Percentiles rank a stretch among this genome's conserved stretches.
phyloP scores from a whole-genome alignment of 2,888 invertebrate genomes.

The Sialis lutaria region DNA sequence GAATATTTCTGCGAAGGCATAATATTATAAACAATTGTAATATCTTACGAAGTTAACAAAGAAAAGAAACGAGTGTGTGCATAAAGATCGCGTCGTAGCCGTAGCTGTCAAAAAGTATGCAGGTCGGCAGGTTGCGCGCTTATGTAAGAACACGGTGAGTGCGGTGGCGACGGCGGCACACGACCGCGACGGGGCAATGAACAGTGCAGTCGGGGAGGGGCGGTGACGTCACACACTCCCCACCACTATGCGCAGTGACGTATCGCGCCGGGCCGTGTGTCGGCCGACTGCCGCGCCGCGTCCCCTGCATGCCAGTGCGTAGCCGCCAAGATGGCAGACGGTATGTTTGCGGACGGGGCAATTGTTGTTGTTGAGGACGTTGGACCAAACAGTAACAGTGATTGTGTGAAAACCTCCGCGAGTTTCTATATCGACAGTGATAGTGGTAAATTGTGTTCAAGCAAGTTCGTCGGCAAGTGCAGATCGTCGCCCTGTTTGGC shows the following conservation, averaged over 20 bases:
- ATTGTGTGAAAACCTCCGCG: slow-evolving; percentile 27
- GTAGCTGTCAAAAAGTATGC: too few species aligned
- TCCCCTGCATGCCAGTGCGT: slow-evolving; percentile 33
- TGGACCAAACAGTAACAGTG: slow-evolving; percentile 29
- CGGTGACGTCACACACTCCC: too few species aligned
- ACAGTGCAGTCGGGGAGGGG: too few species aligned
- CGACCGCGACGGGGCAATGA: not conserved
- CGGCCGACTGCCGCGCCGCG: too few species aligned
- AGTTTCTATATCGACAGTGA: slow-evolving; percentile 20
- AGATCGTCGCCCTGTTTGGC: slow-evolving; percentile 12
- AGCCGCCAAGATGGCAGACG: slow-evolving; percentile 64
- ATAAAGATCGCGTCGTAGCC: not conserved
- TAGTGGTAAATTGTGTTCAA: slow-evolving; percentile 23
- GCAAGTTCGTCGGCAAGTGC: slow-evolving; percentile 18
- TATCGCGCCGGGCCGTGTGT: too few species aligned
- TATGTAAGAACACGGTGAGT: not conserved
- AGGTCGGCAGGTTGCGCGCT: too few species aligned
- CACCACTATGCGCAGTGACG: too few species aligned
- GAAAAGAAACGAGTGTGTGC: not conserved
- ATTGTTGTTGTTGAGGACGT: slow-evolving; percentile 16
- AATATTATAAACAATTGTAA: too few species aligned
- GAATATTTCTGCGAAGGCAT: too few species aligned
- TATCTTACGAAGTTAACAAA: too few species aligned
- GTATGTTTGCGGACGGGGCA: slow-evolving; percentile 45
- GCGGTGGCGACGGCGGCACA: not conserved